Evolutionary conservation across 2,113 vertebrate species (phyloP).

Genomic region (Calidris pygmaea): DNA sequence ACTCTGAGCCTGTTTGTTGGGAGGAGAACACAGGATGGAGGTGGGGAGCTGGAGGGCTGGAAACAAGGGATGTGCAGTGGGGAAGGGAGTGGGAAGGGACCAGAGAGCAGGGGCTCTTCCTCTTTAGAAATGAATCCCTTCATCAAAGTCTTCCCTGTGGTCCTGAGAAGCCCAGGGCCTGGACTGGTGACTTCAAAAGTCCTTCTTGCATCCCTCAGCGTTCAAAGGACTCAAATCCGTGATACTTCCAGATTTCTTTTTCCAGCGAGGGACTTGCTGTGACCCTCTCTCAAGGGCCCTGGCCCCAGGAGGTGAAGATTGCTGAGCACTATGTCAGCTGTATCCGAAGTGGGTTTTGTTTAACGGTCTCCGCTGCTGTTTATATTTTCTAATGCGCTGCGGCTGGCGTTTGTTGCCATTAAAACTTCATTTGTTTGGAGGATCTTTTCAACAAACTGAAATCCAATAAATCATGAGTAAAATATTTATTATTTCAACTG

Average conservation of each 20-base stretch:
- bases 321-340: slow-evolving; percentile 28
- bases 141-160: not conserved
- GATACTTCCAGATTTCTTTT: not conserved
- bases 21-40: not conserved
- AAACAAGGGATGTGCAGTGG: not conserved
- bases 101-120: not conserved
- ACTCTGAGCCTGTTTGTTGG: not conserved
- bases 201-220: not conserved
- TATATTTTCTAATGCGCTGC: slow-evolving; percentile 54
- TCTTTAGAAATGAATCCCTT: not conserved
- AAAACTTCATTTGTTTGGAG: slow-evolving; percentile 69
- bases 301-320: not conserved
- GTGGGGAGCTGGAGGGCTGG: not conserved
- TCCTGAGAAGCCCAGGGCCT: not conserved
- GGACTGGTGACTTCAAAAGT: not conserved
- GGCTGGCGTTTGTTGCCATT: slow-evolving; percentile 68
- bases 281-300: not conserved
- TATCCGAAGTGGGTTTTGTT: slow-evolving; percentile 52
- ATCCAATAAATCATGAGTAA: slow-evolving; percentile 63
- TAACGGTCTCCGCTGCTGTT: slow-evolving; percentile 55
- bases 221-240: not conserved
- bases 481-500: slow-evolving; percentile 73
- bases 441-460: slow-evolving; percentile 66
- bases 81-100: not conserved
- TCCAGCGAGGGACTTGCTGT: not conserved